phyloP scores from a whole-genome alignment of 2,113 vertebrate genomes.

The Rhea americana region DNA sequence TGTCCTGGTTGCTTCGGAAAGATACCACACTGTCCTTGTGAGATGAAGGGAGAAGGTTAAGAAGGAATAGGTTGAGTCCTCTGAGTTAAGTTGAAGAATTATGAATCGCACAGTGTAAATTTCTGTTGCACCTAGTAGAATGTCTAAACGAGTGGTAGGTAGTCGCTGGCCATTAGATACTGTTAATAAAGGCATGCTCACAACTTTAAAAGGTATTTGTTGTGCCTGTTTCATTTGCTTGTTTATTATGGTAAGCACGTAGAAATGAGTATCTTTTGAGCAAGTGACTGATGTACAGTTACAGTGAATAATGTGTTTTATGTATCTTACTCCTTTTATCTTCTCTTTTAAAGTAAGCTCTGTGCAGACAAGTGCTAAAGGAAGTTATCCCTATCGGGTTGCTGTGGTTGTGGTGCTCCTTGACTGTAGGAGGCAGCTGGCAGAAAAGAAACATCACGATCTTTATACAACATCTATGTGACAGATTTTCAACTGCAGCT shows the following conservation, averaged over 20 bases:
- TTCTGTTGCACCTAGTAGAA: not conserved
- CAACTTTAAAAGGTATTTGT: not conserved
- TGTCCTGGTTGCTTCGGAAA: not conserved
- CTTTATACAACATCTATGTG: not conserved
- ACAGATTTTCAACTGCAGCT: not conserved
- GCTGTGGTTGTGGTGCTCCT: not conserved
- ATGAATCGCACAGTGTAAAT: not conserved
- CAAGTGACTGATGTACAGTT: not conserved
- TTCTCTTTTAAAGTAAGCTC: not conserved
- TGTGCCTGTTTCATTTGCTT: not conserved
- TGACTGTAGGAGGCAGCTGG: not conserved
- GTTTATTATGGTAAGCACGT: not conserved
- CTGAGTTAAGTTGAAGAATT: not conserved
- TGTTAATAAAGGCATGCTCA: not conserved
- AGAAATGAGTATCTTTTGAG: not conserved
- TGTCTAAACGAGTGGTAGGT: not conserved
- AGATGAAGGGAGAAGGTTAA: not conserved
- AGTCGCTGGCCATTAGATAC: not conserved
- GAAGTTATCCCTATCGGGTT: not conserved
- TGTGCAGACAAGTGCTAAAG: not conserved
- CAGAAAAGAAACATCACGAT: not conserved
- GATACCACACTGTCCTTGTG: accelerated
- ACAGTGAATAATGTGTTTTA: not conserved
- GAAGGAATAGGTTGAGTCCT: not conserved
- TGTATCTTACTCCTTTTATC: not conserved